A percentile compares a stretch with the other conserved stretches of the same genome.
phyloP scores from a whole-genome alignment of 2,888 invertebrate genomes.

The Heliconius aoede region DNA sequence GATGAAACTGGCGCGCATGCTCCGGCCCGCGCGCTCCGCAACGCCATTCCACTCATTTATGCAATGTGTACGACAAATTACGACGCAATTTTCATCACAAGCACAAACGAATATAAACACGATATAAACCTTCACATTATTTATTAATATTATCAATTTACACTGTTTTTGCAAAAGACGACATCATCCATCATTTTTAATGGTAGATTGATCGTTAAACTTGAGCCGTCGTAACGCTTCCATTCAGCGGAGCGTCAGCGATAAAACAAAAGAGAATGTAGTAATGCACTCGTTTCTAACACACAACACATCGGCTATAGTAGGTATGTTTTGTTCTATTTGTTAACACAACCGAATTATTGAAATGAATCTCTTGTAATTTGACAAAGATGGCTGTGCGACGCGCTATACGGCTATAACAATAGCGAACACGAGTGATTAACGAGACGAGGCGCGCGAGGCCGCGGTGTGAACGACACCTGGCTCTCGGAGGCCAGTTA shows the following conservation, averaged over 20 bases:
- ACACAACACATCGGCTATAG: conserved; percentile 66
- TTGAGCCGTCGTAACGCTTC: conserved; percentile 74
- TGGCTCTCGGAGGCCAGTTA: conserved; percentile 83
- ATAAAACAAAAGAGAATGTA: conserved; percentile 82
- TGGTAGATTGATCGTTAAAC: conserved; percentile 78
- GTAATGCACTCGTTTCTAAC: conserved; percentile 68
- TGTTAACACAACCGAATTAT: conserved; percentile 68
- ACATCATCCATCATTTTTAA: conserved; percentile 82
- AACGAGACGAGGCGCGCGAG: conserved; percentile 83
- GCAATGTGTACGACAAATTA: conserved; percentile 82
- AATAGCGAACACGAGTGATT: conserved; percentile 83
- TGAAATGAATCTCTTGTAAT: conserved; percentile 78
- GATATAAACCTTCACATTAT: conserved; percentile 75
- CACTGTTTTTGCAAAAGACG: conserved; percentile 79
- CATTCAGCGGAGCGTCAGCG: conserved; percentile 78
- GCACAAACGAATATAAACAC: conserved; percentile 73
- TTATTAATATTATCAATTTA: conserved; percentile 75
- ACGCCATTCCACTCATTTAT: conserved; percentile 83
- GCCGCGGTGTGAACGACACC: conserved; percentile 85
- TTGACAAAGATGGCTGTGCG: conserved; percentile 84
- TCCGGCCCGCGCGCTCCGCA: conserved; percentile 81
- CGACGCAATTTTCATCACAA: conserved; percentile 79
- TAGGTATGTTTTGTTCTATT: conserved; percentile 71
- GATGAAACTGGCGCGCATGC: conserved; percentile 83
- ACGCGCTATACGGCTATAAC: conserved; percentile 70